phyloP scores from a whole-genome alignment of 2,888 invertebrate genomes.

The Allolobophora icterica region DNA sequence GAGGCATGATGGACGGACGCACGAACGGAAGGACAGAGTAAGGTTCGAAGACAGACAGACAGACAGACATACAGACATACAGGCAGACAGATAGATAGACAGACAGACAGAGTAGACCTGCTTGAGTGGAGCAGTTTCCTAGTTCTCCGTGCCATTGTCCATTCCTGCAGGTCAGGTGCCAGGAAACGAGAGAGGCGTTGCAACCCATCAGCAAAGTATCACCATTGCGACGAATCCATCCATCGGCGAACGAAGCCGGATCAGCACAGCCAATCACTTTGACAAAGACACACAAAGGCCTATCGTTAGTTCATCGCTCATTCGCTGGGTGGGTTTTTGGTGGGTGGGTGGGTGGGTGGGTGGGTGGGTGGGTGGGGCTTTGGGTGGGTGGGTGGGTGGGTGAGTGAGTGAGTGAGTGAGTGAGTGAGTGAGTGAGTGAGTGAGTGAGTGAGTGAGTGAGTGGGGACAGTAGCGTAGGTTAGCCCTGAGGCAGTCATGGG shows the following conservation, averaged over 20 bases:
- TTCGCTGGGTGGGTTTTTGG: no score
- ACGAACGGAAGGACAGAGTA: not conserved
- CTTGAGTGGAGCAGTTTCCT: constrained; percentile 35
- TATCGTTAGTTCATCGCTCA: no score
- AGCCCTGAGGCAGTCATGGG: no score
- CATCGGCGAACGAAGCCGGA: constrained; percentile 34
- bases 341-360: no score
- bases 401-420: no score
- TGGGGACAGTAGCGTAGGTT: no score
- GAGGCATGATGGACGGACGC: not conserved
- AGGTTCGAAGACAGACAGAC: no score
- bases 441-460: no score
- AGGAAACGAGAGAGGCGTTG: constrained; percentile 33
- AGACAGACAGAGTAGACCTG: not conserved
- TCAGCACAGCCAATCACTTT: constrained; percentile 36
- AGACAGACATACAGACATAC: not conserved
- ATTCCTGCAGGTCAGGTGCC: constrained; percentile 36
- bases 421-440: no score
- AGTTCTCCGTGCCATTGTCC: constrained; percentile 36
- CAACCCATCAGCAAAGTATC: constrained; percentile 36
- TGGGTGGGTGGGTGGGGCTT: no score
- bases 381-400: no score
- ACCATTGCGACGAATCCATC: constrained; percentile 37
- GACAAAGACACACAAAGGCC: not conserved
- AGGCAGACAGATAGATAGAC: no score